phyloP scores from a whole-genome alignment of 1,140 invertebrate genomes.

The honey bee (Apis mellifera) region Amel_HAv3.1 CM009945.2:5310001-5310500 shows the following conservation, averaged over 20 bases:
- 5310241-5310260: conserved; percentile 15
- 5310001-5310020: conserved; percentile 20
- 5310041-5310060: not conserved
- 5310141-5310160: not conserved
- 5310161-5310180: conserved; percentile 2
- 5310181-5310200: conserved; percentile 16
- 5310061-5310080: not conserved
- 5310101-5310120: not conserved
- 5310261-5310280: conserved; percentile 36
- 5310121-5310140: not conserved
- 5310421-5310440: too few relatives aligned
- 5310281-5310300: not conserved
- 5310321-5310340: too few relatives aligned
- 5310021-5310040: conserved; percentile 31
- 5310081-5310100: not conserved
- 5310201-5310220: not conserved
- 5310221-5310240: conserved; percentile 1
- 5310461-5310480: not conserved
- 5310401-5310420: too few relatives aligned
- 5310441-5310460: too few relatives aligned
- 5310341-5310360: too few relatives aligned
- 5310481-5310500: not conserved
- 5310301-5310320: too few relatives aligned
- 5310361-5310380: too few relatives aligned
- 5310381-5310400: too few relatives aligned